Conservation (phyloP, 1,140 invertebrate species). For the Heliconius hewitsoni region DNA sequence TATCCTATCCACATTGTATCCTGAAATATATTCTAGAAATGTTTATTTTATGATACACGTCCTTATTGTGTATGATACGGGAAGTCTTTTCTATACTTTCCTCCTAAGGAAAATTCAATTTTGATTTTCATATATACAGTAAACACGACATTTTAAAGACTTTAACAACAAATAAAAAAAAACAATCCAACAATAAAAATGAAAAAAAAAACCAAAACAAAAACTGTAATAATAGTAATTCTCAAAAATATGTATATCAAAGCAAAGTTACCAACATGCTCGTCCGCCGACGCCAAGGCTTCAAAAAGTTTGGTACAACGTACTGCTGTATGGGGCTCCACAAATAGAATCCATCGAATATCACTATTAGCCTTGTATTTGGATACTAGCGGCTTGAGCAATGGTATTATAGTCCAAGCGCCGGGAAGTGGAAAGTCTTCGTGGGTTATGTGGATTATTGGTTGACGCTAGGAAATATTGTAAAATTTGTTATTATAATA, state of each 20-base stretch:
- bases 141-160: too few relatives aligned
- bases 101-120: too few relatives aligned
- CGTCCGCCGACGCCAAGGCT: constrained; percentile 60
- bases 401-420: constrained; percentile 66
- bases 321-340: constrained; percentile 70
- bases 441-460: constrained; percentile 63
- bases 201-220: too few relatives aligned
- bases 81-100: too few relatives aligned
- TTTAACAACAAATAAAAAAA: background rate
- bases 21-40: constrained; percentile 41
- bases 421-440: constrained; percentile 64
- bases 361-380: constrained; percentile 52
- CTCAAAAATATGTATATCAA: background rate
- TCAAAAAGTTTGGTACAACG: constrained; percentile 58
- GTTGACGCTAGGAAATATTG: constrained; percentile 48
- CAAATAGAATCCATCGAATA: constrained; percentile 65
- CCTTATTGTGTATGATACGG: background rate
- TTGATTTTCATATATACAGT: too few relatives aligned
- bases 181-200: background rate
- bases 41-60: background rate
- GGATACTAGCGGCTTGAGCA: constrained; percentile 56
- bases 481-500: background rate
- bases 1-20: constrained; percentile 84
- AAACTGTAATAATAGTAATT: background rate
- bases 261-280: constrained; percentile 32